Evolutionary conservation across 1,140 invertebrate genomes (phyloP).

Genomic region (Helicoverpa armigera): DNA sequence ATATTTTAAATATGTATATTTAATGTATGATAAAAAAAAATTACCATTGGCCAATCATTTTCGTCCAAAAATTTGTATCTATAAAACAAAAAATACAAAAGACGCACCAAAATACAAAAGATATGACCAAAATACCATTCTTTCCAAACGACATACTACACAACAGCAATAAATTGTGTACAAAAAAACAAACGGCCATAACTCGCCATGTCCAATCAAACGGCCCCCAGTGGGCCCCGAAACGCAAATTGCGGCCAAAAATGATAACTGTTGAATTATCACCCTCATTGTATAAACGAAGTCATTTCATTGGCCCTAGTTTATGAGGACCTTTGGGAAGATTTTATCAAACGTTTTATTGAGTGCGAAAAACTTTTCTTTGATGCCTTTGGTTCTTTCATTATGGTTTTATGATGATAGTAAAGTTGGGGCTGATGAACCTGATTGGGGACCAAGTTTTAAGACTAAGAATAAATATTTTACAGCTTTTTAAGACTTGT

Average conservation of each 20-base stretch:
- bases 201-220: constrained; percentile 67
- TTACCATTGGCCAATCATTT: background rate
- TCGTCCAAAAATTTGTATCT: background rate
- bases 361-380: constrained; percentile 37
- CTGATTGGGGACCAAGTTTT: background rate
- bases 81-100: background rate
- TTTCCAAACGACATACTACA: constrained; percentile 10
- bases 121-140: background rate
- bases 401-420: constrained; percentile 14
- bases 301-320: constrained; percentile 51
- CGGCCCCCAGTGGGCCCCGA: constrained; percentile 62
- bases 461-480: background rate
- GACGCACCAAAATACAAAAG: background rate
- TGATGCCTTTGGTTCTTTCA: constrained; percentile 4
- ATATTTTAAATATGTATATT: too few species aligned
- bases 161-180: constrained; percentile 52
- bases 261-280: constrained; percentile 71
- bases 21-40: too few species aligned
- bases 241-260: constrained; percentile 70
- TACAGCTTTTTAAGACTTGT: background rate
- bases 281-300: constrained; percentile 64
- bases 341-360: constrained; percentile 63
- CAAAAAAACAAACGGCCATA: constrained; percentile 56
- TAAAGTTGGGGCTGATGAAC: constrained; percentile 8
- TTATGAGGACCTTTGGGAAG: constrained; percentile 59